Conservation (phyloP, 2,797 vertebrate genomes). For the Pseudomugil gertrudae region DNA sequence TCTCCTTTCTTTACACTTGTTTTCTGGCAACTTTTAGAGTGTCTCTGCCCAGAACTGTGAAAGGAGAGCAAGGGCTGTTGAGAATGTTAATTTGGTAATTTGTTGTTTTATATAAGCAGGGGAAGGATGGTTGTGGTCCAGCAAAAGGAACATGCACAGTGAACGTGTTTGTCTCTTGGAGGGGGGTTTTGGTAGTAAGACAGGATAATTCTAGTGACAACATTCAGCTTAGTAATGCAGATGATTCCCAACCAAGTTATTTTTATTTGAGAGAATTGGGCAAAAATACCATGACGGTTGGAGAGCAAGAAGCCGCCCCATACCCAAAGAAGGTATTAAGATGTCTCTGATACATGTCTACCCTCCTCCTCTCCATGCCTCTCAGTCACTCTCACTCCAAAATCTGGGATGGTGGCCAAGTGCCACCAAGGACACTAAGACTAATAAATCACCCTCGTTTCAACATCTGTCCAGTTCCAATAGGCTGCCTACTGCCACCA, state of each 20-base stretch:
- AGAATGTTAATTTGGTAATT: conserved; percentile 82
- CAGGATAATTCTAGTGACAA: conserved; percentile 70
- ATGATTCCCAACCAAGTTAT: conserved; percentile 80
- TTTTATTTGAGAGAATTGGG: conserved; percentile 80
- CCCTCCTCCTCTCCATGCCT: conserved; percentile 67
- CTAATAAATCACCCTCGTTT: conserved; percentile 94
- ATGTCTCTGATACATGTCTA: conserved; percentile 77
- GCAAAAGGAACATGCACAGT: conserved; percentile 39
- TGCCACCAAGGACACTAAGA: conserved; percentile 90
- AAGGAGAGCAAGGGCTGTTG: conserved; percentile 64
- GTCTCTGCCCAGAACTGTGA: conserved; percentile 65
- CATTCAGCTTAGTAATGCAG: conserved; percentile 75
- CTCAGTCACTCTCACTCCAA: conserved; percentile 70
- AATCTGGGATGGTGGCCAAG: conserved; percentile 94
- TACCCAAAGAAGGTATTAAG: conserved; percentile 85
- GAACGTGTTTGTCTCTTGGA: conserved; percentile 49
- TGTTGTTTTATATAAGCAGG: conserved; percentile 74
- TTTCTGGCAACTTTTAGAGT: conserved; percentile 62
- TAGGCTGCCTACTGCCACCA: conserved; percentile 80
- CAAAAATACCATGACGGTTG: conserved; percentile 84
- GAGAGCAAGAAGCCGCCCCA: conserved; percentile 75
- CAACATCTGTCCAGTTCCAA: conserved; percentile 91
- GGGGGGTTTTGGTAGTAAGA: conserved; percentile 22
- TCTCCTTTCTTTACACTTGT: conserved; percentile 53
- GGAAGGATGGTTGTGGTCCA: conserved; percentile 41